phyloP scores from a whole-genome alignment of 2,113 vertebrate genomes.

The Sturnus vulgaris region DNA sequence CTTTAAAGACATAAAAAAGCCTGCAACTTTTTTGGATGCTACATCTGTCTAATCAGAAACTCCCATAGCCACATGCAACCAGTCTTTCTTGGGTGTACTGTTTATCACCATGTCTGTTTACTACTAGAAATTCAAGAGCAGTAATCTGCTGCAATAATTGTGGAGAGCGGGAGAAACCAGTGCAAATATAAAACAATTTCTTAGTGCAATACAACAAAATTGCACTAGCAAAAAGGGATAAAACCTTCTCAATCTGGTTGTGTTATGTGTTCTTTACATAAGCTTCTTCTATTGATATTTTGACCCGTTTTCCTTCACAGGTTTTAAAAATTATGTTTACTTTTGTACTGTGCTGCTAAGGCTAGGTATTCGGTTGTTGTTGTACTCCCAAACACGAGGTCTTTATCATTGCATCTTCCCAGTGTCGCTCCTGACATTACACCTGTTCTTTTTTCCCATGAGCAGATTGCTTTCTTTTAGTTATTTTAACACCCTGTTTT shows the following conservation, averaged over 20 bases:
- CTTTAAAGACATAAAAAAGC: not conserved
- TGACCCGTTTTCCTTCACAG: not conserved
- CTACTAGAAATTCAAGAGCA: not conserved
- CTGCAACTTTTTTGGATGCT: not conserved
- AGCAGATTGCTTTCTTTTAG: not conserved
- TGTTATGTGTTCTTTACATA: not conserved
- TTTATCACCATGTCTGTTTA: not conserved
- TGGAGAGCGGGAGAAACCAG: too few relatives aligned
- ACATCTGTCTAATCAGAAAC: not conserved
- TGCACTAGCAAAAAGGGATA: not conserved
- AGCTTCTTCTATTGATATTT: not conserved
- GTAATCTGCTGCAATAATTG: not conserved
- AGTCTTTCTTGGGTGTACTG: not conserved
- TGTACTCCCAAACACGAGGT: not conserved
- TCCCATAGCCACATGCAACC: not conserved
- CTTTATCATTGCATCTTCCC: not conserved
- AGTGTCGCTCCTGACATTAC: fast-evolving
- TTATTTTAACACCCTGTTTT: not conserved
- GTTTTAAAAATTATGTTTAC: not conserved
- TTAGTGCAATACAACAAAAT: too few relatives aligned
- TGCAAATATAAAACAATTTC: too few relatives aligned
- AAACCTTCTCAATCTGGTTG: not conserved
- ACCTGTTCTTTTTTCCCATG: not conserved
- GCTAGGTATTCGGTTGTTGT: not conserved
- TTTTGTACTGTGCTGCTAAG: not conserved